A percentile compares a stretch with the other conserved stretches of the same genome.
phyloP scores from a whole-genome alignment of 2,113 vertebrate genomes.

The Actenoides lindsayi region DNA sequence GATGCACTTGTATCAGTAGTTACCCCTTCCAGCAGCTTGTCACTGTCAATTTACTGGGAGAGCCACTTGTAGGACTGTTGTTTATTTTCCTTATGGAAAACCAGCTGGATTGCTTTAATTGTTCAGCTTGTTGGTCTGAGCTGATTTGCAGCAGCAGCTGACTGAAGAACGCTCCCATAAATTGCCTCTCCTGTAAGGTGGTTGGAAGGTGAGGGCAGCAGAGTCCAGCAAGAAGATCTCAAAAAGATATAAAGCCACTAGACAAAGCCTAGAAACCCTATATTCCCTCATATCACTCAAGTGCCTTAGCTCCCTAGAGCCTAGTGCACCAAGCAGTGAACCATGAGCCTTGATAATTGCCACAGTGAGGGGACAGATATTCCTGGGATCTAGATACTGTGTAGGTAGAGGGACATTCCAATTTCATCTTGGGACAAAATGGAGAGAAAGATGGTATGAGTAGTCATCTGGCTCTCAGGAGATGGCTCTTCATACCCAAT shows the following conservation, averaged over 20 bases:
- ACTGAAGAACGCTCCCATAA: neutral
- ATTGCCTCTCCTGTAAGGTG: neutral
- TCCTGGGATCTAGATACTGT: neutral
- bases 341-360: neutral
- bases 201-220: neutral
- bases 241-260: neutral
- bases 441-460: neutral
- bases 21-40: neutral
- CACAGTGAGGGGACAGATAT: neutral
- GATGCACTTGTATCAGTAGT: neutral
- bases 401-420: neutral
- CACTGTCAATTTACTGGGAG: neutral
- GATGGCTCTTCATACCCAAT: neutral
- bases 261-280: neutral
- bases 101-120: neutral
- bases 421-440: neutral
- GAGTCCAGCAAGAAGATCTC: neutral
- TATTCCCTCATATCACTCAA: neutral
- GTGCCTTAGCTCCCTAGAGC: neutral
- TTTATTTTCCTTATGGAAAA: neutral
- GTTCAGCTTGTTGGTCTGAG: neutral
- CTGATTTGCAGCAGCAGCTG: neutral
- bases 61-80: neutral
- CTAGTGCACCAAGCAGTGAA: neutral
- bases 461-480: neutral